phyloP scores from a whole-genome alignment of 2,113 vertebrate species.

The Ascaphus truei region DNA sequence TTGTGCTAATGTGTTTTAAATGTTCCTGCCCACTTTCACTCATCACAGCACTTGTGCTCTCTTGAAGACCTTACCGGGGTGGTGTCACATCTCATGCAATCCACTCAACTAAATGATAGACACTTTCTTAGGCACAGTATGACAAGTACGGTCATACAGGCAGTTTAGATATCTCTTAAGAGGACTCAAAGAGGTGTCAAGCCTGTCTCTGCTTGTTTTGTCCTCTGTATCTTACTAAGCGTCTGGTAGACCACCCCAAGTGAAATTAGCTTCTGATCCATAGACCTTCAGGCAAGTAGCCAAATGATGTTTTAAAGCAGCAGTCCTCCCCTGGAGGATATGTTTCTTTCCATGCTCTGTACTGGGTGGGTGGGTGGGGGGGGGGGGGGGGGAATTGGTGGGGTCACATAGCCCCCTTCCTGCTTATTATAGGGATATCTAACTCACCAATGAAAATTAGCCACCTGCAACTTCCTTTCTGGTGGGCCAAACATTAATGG shows the following conservation, averaged over 20 bases:
- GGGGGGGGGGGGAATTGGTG: no score
- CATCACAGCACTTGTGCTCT: background rate
- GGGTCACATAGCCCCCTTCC: no score
- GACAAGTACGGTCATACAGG: background rate
- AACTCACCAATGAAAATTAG: no score
- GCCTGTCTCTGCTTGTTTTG: conserved; percentile 11
- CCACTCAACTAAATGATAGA: conserved; percentile 7
- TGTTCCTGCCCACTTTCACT: background rate
- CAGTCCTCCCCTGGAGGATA: background rate
- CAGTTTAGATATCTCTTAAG: background rate
- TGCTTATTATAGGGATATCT: no score
- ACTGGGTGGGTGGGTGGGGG: no score
- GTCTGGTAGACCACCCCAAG: conserved; percentile 4
- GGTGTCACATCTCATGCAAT: background rate
- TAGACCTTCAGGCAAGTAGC: background rate
- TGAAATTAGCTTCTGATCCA: background rate
- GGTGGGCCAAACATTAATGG: no score
- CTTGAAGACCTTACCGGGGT: background rate
- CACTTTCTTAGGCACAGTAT: background rate
- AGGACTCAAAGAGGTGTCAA: conserved; percentile 9
- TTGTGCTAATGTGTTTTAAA: background rate
- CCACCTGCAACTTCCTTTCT: no score
- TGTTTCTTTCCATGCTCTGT: no score
- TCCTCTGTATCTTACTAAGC: background rate
- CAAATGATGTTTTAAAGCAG: background rate